Evolutionary conservation across 2,888 invertebrate genomes (phyloP).

Genomic region (Myopa testacea): DNA sequence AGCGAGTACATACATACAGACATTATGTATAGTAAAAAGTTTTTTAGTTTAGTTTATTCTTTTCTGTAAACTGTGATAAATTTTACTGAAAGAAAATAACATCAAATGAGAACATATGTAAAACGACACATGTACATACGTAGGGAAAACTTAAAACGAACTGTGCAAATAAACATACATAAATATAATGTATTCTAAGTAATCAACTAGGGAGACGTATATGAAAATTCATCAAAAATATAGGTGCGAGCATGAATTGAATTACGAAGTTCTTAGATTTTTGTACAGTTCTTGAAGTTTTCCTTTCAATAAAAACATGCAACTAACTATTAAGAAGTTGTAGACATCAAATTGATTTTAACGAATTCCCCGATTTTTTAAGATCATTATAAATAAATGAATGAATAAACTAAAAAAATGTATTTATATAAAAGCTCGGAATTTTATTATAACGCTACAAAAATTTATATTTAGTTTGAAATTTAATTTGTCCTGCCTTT

Average conservation of each 20-base stretch:
- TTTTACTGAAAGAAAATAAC: constrained; percentile 51
- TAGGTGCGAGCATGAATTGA: constrained; percentile 48
- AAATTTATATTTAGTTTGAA: too few relatives aligned
- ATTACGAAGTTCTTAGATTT: constrained; percentile 19
- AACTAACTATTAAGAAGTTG: background rate
- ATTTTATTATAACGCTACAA: too few relatives aligned
- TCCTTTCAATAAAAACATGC: background rate
- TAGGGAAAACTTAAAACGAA: background rate
- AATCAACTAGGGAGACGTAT: constrained; percentile 16
- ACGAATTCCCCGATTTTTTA: constrained; percentile 48
- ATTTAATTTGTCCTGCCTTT: too few relatives aligned
- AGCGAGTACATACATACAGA: background rate
- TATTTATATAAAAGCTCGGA: background rate
- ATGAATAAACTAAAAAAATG: constrained; percentile 11
- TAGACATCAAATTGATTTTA: constrained; percentile 38
- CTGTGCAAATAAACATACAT: background rate
- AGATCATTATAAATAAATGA: constrained; percentile 41
- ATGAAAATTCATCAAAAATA: constrained; percentile 40
- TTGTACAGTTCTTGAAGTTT: constrained; percentile 37
- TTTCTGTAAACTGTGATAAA: constrained; percentile 60
- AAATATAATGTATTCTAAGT: constrained; percentile 7
- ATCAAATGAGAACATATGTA: background rate
- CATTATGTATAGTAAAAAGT: constrained; percentile 27
- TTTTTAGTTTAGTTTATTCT: constrained; percentile 44
- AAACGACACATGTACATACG: background rate